Evolutionary conservation across 2,797 vertebrate genomes (phyloP).

Genomic region (Coendou prehensilis): DNA sequence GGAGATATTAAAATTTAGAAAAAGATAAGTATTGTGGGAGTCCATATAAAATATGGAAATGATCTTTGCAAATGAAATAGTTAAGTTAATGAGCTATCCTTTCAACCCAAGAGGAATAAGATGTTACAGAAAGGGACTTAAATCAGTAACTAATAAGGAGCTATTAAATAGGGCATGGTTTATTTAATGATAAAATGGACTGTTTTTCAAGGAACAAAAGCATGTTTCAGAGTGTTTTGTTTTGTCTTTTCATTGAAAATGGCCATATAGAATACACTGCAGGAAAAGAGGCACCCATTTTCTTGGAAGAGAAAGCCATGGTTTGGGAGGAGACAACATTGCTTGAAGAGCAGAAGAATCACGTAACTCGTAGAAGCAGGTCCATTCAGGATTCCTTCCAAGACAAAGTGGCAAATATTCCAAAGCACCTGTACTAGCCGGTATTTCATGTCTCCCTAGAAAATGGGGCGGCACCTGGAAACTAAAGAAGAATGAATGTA

Average conservation of each 20-base stretch:
- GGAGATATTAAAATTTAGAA: conserved; percentile 1
- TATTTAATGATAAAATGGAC: conserved; percentile 66
- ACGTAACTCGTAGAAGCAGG: conserved; percentile 68
- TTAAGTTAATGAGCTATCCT: neutral
- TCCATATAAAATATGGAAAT: conserved; percentile 1
- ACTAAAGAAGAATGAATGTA: conserved; percentile 24
- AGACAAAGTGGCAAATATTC: conserved; percentile 68
- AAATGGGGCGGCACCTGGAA: conserved; percentile 50
- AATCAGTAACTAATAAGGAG: neutral
- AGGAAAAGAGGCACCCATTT: conserved; percentile 52
- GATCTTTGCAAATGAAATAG: conserved; percentile 25
- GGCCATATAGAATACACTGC: neutral
- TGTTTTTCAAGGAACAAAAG: neutral
- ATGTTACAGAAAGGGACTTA: neutral
- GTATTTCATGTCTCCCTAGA: conserved; percentile 41
- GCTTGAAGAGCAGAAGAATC: conserved; percentile 64
- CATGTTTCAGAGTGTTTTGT: neutral
- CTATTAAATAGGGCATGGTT: neutral
- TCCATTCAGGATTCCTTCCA: conserved; percentile 69
- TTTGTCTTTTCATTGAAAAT: conserved; percentile 19
- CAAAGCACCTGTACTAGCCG: conserved; percentile 37
- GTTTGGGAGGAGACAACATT: conserved; percentile 67
- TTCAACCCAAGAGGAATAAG: conserved; percentile 31
- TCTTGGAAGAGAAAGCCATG: conserved; percentile 39
- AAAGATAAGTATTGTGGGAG: neutral